phyloP scores from a whole-genome alignment of 2,113 vertebrate species.

The Phaethon lepturus region DNA sequence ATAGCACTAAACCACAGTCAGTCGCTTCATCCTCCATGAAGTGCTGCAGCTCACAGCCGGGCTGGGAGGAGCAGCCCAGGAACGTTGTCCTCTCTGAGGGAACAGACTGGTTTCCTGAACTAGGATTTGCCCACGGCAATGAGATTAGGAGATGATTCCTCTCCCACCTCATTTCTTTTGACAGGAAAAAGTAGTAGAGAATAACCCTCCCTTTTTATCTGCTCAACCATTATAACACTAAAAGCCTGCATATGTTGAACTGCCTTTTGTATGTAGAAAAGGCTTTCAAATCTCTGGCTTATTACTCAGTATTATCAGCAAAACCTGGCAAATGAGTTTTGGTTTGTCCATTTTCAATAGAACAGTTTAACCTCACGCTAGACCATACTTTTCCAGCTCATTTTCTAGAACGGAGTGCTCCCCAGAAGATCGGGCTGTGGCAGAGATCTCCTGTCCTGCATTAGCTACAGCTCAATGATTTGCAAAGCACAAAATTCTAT shows the following conservation, averaged over 20 bases:
- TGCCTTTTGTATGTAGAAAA: background rate
- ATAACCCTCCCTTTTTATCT: background rate
- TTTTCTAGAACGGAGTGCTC: background rate
- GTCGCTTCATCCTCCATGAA: rapidly evolving
- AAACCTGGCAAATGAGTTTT: background rate
- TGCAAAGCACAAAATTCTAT: background rate
- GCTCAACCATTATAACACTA: background rate
- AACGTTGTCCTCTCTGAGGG: rapidly evolving
- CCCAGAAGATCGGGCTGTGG: background rate
- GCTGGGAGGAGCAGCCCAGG: background rate
- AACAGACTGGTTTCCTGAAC: background rate
- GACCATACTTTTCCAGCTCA: background rate
- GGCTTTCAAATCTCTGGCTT: background rate
- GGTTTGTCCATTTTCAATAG: background rate
- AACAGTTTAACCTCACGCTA: background rate
- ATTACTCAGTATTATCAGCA: background rate
- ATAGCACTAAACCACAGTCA: background rate
- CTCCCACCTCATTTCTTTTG: background rate
- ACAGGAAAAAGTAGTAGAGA: background rate
- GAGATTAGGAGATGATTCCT: background rate
- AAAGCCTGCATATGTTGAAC: background rate
- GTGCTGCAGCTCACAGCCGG: background rate
- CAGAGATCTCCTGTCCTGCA: background rate
- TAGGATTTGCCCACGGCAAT: background rate
- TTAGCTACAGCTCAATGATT: background rate